A percentile compares a stretch with the other conserved stretches of the same genome.
These are phyloP conservation scores for Galendromus occidentalis DNA, from an alignment of 1,140 invertebrate species.

Conservation along the genomic window DNA sequence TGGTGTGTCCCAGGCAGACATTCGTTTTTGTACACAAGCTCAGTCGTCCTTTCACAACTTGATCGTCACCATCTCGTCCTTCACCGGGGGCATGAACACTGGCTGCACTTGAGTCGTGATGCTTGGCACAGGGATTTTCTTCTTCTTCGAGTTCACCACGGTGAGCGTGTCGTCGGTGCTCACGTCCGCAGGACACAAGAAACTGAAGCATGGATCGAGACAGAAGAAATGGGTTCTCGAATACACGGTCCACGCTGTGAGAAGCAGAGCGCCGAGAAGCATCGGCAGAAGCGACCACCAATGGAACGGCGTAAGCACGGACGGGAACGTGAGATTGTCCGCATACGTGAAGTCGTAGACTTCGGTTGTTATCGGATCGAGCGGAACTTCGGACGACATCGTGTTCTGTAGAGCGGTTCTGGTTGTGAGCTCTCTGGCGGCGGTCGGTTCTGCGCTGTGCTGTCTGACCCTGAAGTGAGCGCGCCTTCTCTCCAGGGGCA, in stretches of 20 bases:
- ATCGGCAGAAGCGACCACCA: not conserved
- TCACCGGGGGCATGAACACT: not conserved
- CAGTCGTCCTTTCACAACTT: not conserved
- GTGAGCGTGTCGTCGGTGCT: not conserved
- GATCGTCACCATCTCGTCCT: not conserved
- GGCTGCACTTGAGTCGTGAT: not conserved
- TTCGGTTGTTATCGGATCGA: not conserved
- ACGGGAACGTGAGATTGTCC: not conserved
- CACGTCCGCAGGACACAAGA: not conserved
- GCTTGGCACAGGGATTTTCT: not conserved
- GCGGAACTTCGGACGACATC: too few species aligned
- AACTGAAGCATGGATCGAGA: not conserved
- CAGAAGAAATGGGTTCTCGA: not conserved
- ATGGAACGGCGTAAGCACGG: not conserved
- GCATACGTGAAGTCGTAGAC: conserved; percentile 8
- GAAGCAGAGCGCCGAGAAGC: not conserved
- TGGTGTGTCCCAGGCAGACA: too few species aligned
- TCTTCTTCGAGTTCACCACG: not conserved
- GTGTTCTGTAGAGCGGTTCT: too few species aligned
- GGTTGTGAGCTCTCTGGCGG: too few species aligned
- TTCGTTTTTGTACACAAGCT: too few species aligned
- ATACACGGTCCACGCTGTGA: not conserved
- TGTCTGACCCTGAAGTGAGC: too few species aligned
- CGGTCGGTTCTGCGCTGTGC: too few species aligned
- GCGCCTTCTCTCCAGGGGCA: too few species aligned